A percentile compares a stretch with the other conserved stretches of the same genome.
Evolutionary conservation across 2,797 vertebrate species (phyloP).

Genomic region (Mormyrops attenuatus): DNA sequence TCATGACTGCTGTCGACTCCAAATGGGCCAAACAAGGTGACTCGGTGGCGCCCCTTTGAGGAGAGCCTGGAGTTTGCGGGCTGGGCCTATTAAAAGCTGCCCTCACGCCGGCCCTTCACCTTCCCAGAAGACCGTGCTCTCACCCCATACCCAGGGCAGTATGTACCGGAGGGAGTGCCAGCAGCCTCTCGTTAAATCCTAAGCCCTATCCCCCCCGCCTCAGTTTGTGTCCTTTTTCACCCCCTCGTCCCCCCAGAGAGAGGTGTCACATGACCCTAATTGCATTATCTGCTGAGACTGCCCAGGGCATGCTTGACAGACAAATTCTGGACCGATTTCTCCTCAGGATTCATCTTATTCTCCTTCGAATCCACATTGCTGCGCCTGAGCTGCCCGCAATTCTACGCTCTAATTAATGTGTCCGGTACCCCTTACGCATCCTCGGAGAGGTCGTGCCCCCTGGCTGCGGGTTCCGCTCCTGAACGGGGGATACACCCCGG

Average conservation of each 20-base stretch:
- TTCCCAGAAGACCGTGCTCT: constrained; percentile 1
- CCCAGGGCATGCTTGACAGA: neutral
- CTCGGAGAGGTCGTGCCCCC: neutral
- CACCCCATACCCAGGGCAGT: neutral
- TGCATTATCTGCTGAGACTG: neutral
- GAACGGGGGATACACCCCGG: neutral
- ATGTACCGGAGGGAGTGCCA: neutral
- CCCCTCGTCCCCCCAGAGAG: neutral
- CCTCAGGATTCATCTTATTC: neutral
- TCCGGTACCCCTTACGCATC: neutral
- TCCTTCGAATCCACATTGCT: neutral
- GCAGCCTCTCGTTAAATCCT: neutral
- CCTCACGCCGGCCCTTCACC: neutral
- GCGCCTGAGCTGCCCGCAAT: neutral
- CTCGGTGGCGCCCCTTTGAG: neutral
- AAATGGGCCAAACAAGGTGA: constrained; percentile 30
- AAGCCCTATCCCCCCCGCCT: neutral
- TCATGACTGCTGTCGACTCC: constrained; percentile 20
- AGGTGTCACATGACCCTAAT: neutral
- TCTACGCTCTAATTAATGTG: constrained; percentile 9
- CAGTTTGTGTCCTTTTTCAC: neutral
- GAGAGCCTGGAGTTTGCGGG: neutral
- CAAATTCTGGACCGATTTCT: neutral
- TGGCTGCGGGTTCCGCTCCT: neutral
- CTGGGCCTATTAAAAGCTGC: neutral